Evolutionary conservation across 1,140 invertebrate species (phyloP).

Genomic region (Bombus superbus): DNA sequence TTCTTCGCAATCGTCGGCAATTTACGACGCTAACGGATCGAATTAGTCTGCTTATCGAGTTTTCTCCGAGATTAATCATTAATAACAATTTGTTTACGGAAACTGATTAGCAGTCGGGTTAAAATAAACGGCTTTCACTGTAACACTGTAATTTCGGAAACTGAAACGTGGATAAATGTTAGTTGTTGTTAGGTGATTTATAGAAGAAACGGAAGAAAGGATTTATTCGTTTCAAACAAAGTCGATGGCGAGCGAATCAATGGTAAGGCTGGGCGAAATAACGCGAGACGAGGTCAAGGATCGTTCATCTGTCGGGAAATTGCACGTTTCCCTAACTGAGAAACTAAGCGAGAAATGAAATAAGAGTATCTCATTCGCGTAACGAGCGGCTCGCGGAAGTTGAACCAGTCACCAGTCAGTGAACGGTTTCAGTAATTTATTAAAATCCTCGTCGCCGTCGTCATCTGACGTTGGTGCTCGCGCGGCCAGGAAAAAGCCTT

Average conservation of each 20-base stretch:
- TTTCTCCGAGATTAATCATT: neutral
- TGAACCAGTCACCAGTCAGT: slow-evolving; percentile 35
- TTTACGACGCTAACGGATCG: neutral
- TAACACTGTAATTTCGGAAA: too few species aligned
- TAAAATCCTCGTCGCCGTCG: slow-evolving; percentile 63
- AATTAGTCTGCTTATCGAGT: neutral
- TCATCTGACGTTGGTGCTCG: slow-evolving; percentile 36
- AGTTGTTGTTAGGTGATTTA: neutral
- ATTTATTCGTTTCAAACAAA: neutral
- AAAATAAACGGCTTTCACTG: neutral
- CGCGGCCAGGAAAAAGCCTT: slow-evolving; percentile 27
- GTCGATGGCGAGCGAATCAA: neutral
- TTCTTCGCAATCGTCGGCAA: neutral
- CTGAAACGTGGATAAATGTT: neutral
- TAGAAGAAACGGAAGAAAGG: neutral
- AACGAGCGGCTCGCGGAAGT: neutral
- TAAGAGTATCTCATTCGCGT: slow-evolving; percentile 9
- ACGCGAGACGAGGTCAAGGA: neutral
- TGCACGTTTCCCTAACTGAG: neutral
- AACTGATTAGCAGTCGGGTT: neutral
- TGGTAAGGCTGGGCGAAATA: neutral
- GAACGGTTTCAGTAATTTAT: slow-evolving; percentile 64
- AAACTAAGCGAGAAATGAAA: neutral
- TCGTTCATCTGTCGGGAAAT: neutral
- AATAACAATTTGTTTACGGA: neutral